Conservation (phyloP, 2,113 vertebrate species). For the Aspidoscelis tigris region DNA sequence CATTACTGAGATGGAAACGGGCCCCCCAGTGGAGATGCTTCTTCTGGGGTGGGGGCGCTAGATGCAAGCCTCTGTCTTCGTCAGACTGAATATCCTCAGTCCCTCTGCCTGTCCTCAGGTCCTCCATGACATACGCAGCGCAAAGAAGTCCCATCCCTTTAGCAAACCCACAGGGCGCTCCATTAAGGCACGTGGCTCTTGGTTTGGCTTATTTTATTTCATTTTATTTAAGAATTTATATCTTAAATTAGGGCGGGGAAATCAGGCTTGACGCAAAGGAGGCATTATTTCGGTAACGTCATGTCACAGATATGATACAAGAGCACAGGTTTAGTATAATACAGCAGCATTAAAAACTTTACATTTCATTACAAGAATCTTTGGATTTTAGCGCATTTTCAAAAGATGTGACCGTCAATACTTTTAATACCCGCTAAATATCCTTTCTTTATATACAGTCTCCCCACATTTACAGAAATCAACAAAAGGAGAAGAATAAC, state of each 20-base stretch:
- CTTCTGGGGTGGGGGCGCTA: no score
- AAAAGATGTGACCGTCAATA: conserved; percentile 12
- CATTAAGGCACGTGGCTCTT: not conserved
- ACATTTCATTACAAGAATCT: conserved; percentile 74
- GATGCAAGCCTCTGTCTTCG: no score
- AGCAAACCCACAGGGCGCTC: no score
- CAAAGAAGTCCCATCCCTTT: not conserved
- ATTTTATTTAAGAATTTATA: not conserved
- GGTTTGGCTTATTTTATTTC: not conserved
- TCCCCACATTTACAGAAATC: conserved; percentile 33
- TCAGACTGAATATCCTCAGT: no score
- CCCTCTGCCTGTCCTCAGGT: no score
- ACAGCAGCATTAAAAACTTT: conserved; percentile 72
- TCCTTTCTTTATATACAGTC: conserved; percentile 36
- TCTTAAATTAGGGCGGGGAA: not conserved
- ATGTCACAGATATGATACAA: conserved; percentile 53
- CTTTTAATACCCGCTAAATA: not conserved
- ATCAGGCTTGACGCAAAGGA: not conserved
- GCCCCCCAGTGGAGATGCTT: no score
- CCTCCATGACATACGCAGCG: no score
- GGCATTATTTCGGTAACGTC: conserved; percentile 71
- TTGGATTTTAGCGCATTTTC: conserved; percentile 73
- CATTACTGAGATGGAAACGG: no score
- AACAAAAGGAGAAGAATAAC: not conserved
- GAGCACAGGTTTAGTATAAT: conserved; percentile 72